phyloP scores from a whole-genome alignment of 2,888 invertebrate genomes.

The Harmothoe impar region DNA sequence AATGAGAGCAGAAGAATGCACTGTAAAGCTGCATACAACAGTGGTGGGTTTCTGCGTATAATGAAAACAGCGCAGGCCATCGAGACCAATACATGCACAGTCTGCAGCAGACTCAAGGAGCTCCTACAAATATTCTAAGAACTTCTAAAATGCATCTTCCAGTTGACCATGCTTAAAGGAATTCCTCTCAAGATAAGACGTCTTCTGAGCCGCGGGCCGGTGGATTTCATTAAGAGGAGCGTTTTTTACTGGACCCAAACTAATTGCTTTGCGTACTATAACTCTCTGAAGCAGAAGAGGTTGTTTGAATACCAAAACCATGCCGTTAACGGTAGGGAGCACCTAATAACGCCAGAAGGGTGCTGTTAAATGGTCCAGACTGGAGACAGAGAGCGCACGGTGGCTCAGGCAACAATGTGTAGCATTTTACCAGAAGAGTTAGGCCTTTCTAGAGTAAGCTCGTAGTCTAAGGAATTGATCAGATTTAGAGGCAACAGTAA shows the following conservation, averaged over 20 bases:
- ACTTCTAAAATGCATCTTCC: constrained; percentile 6
- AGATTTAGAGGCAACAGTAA: neutral
- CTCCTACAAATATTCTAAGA: neutral
- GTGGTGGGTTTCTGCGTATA: no score
- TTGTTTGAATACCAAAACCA: constrained; percentile 14
- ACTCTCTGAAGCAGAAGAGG: constrained; percentile 23
- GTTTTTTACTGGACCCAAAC: neutral
- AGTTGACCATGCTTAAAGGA: neutral
- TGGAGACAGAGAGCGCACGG: neutral
- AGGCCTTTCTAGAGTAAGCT: neutral
- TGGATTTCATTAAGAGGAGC: constrained; percentile 31
- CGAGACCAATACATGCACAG: no score
- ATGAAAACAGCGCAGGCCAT: no score
- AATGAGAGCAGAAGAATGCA: no score
- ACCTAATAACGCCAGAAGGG: neutral
- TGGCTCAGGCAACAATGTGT: neutral
- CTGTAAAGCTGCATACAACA: no score
- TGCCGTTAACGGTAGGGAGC: neutral
- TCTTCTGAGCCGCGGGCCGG: neutral
- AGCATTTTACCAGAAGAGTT: neutral
- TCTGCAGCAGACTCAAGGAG: neutral
- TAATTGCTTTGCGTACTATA: constrained; percentile 48
- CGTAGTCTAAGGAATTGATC: neutral
- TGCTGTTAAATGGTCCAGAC: constrained; percentile 12
- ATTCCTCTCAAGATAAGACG: neutral